A percentile compares a stretch with the other conserved stretches of the same genome.
phyloP scores from a whole-genome alignment of 2,797 vertebrate species.

The Sciaenops ocellatus region DNA sequence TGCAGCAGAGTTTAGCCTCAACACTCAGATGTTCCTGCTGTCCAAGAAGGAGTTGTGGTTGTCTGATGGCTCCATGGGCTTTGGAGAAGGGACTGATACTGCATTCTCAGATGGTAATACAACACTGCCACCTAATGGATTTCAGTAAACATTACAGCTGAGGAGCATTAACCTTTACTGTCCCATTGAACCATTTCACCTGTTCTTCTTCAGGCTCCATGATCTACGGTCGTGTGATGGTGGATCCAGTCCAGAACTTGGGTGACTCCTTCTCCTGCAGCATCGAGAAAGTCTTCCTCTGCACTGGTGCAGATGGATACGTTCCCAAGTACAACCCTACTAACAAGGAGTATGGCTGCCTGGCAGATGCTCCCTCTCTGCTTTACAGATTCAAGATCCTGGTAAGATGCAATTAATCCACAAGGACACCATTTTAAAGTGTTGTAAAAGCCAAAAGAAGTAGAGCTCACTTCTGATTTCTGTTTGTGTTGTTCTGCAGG shows the following conservation, averaged over 20 bases:
- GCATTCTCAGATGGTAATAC: constrained; percentile 88
- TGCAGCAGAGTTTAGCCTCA: constrained; percentile 90
- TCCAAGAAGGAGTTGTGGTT: constrained; percentile 90
- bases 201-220: constrained; percentile 76
- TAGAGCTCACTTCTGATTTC: background rate
- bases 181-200: background rate
- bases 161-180: too few relatives aligned
- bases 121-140: constrained; percentile 60
- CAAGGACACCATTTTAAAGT: too few relatives aligned
- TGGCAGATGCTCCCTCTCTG: constrained; percentile 86
- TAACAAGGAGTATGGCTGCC: constrained; percentile 84
- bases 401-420: constrained; percentile 69
- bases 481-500: constrained; percentile 75
- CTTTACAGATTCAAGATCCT: constrained; percentile 88
- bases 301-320: constrained; percentile 86
- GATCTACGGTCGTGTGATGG: constrained; percentile 86
- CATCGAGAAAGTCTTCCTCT: constrained; percentile 90
- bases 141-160: constrained; percentile 27
- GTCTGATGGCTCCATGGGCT: constrained; percentile 90
- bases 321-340: constrained; percentile 89
- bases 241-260: constrained; percentile 89
- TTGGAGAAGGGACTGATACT: constrained; percentile 87
- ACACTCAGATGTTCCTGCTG: constrained; percentile 90
- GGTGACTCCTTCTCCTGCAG: constrained; percentile 88
- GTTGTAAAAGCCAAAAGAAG: background rate